Evolutionary conservation across 2,797 vertebrate species (phyloP).

Genomic region (Thamnophis elegans): DNA sequence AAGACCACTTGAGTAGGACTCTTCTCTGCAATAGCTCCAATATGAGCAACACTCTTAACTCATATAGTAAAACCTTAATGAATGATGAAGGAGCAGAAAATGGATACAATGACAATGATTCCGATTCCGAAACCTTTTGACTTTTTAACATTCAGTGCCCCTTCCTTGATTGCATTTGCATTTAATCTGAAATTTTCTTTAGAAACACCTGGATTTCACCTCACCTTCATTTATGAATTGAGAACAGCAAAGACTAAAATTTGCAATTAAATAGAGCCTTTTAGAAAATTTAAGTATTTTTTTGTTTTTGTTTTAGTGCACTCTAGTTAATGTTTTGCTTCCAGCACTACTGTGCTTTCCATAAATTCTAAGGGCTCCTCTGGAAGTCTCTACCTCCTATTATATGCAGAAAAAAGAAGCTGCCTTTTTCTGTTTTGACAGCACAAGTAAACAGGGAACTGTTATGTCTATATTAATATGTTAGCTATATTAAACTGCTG

Average conservation of each 20-base stretch:
- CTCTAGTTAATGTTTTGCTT: conserved; percentile 49
- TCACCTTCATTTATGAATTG: conserved; percentile 37
- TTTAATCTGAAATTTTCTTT: conserved; percentile 32
- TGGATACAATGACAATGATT: conserved; percentile 87
- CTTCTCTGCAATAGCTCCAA: conserved; percentile 70
- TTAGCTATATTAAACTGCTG: conserved; percentile 52
- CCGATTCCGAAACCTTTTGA: conserved; percentile 95
- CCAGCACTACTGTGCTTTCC: conserved; percentile 55
- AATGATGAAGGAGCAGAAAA: conserved; percentile 70
- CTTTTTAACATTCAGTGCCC: conserved; percentile 44
- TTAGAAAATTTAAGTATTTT: conserved; percentile 43
- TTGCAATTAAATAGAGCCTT: conserved; percentile 36
- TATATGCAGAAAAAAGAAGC: conserved; percentile 65
- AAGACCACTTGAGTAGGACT: conserved; percentile 75
- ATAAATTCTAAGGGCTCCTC: conserved; percentile 63
- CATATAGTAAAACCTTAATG: conserved; percentile 72
- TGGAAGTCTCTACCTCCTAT: conserved; percentile 75
- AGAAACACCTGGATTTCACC: conserved; percentile 40
- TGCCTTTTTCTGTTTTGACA: conserved; percentile 65
- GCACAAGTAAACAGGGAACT: conserved; percentile 62
- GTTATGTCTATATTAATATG: conserved; percentile 40
- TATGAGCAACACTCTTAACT: conserved; percentile 67
- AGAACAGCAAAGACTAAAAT: conserved; percentile 39
- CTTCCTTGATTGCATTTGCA: conserved; percentile 36
- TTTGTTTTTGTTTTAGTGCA: conserved; percentile 22